phyloP scores from a whole-genome alignment of 2,113 vertebrate genomes.

The Hoplias malabaricus region DNA sequence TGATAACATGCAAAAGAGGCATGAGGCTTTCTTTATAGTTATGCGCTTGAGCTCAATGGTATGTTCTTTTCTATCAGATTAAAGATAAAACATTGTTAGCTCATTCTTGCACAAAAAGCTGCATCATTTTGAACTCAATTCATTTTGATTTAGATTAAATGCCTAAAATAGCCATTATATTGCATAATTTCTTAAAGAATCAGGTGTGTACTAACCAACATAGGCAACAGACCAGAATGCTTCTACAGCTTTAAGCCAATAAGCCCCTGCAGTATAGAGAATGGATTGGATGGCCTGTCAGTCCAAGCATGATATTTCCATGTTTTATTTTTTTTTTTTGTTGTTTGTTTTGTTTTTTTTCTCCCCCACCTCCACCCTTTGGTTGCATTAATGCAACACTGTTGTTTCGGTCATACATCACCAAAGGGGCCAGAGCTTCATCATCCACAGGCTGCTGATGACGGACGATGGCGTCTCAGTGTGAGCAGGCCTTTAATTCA shows the following conservation, averaged over 20 bases:
- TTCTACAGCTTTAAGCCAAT: background rate
- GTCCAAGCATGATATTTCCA: background rate
- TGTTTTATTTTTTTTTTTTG: constrained; percentile 17
- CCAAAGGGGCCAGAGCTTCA: constrained; percentile 29
- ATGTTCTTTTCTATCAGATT: too few relatives aligned
- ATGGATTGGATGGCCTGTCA: background rate
- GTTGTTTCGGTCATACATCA: constrained; percentile 38
- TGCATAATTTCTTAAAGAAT: too few relatives aligned
- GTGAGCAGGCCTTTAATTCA: constrained; percentile 45
- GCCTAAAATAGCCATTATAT: too few relatives aligned
- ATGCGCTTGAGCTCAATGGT: too few relatives aligned
- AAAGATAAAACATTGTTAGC: too few relatives aligned
- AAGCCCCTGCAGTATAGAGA: background rate
- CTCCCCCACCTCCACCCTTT: background rate
- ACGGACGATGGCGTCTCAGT: constrained; percentile 22
- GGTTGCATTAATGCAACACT: constrained; percentile 4
- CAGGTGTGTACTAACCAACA: background rate
- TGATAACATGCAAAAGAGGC: too few relatives aligned
- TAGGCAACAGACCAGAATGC: background rate
- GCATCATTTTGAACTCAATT: too few relatives aligned
- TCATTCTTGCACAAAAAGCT: too few relatives aligned
- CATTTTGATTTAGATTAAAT: background rate
- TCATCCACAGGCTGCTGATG: constrained; percentile 34
- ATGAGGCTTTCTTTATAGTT: too few relatives aligned
- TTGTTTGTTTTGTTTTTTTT: too few relatives aligned